phyloP scores from a whole-genome alignment of 2,113 vertebrate species.

The Acrocephalus arundinaceus region DNA sequence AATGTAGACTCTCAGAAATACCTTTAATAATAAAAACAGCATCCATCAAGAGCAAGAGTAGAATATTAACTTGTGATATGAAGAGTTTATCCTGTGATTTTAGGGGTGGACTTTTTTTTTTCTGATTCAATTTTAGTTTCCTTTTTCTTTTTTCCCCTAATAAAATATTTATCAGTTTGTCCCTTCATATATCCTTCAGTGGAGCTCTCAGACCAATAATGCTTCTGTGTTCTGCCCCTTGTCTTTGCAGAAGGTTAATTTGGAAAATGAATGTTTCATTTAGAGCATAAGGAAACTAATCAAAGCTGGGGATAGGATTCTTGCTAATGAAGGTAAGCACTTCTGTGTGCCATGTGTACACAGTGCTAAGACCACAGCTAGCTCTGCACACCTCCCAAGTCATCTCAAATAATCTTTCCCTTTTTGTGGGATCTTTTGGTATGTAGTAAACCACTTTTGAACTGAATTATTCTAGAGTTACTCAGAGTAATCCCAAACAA shows the following conservation, averaged over 20 bases:
- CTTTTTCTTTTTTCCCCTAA: neutral
- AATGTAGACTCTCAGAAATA: slow-evolving; percentile 71
- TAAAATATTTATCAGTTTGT: slow-evolving; percentile 32
- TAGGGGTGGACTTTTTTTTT: neutral
- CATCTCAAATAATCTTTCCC: neutral
- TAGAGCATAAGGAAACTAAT: neutral
- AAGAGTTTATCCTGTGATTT: slow-evolving; percentile 60
- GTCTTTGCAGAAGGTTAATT: neutral
- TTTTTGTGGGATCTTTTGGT: neutral
- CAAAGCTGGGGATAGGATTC: neutral
- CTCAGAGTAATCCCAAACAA: neutral
- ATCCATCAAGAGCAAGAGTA: slow-evolving; percentile 54
- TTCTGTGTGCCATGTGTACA: neutral
- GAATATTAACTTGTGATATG: slow-evolving; percentile 54
- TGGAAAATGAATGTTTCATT: neutral
- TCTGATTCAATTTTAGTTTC: neutral
- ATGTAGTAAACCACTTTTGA: neutral
- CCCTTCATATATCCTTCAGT: slow-evolving; percentile 18
- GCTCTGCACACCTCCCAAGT: neutral
- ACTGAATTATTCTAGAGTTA: neutral
- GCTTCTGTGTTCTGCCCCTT: neutral
- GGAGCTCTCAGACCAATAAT: neutral
- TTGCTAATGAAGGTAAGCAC: slow-evolving; percentile 7
- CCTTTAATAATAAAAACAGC: slow-evolving; percentile 74
- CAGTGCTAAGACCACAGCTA: neutral